Evolutionary conservation across 2,888 invertebrate species (phyloP).

Genomic region (Conops quadrifasciatus): DNA sequence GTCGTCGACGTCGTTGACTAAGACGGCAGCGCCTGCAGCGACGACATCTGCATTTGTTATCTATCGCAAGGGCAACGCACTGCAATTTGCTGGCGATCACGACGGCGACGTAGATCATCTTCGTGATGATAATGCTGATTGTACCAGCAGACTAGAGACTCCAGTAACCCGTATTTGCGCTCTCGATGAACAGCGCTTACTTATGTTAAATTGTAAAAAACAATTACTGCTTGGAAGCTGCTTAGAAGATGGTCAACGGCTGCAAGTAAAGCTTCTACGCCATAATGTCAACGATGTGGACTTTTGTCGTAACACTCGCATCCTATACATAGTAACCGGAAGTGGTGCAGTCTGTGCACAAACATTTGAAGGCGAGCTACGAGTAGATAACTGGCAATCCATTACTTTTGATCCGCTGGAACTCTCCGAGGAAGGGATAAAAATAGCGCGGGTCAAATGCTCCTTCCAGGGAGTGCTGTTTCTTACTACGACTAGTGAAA

Average conservation of each 20-base stretch:
- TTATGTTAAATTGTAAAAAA: slow-evolving; percentile 52
- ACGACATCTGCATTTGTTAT: slow-evolving; percentile 44
- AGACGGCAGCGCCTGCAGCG: background rate
- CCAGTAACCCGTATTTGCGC: slow-evolving; percentile 52
- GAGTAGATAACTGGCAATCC: slow-evolving; percentile 49
- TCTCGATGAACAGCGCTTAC: slow-evolving; percentile 38
- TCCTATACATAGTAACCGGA: slow-evolving; percentile 51
- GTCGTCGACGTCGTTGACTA: slow-evolving; percentile 1
- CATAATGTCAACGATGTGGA: slow-evolving; percentile 53
- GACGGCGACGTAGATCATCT: background rate
- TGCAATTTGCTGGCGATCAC: slow-evolving; percentile 40
- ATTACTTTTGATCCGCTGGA: slow-evolving; percentile 60
- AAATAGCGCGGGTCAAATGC: slow-evolving; percentile 57
- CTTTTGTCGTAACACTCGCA: slow-evolving; percentile 48
- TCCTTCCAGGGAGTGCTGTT: slow-evolving; percentile 62
- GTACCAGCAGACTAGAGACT: slow-evolving; percentile 4
- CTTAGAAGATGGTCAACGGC: background rate
- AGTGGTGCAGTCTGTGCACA: slow-evolving; percentile 45
- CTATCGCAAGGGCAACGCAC: slow-evolving; percentile 45
- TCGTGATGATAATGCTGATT: too few relatives aligned
- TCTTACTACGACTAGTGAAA: slow-evolving; percentile 53
- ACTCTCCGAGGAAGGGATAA: slow-evolving; percentile 56
- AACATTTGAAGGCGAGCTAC: slow-evolving; percentile 19
- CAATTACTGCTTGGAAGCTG: slow-evolving; percentile 46
- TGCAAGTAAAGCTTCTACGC: slow-evolving; percentile 49